Evolutionary conservation across 2,888 invertebrate species (phyloP), one percentile per base, ranked within the genome.

Genomic region (Lysandra coridon): DNA sequence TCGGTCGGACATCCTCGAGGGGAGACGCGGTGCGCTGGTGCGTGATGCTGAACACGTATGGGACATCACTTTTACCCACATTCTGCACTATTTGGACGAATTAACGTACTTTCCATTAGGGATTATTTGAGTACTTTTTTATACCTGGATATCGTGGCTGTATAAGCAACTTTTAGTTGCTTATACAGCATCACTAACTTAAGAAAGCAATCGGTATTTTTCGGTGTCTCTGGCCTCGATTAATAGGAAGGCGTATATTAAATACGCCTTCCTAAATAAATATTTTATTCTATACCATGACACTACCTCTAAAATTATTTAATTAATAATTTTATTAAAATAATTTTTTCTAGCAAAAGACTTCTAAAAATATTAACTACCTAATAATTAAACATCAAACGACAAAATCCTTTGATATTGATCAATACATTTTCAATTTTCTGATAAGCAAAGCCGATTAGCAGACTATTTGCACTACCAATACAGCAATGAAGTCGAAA

Each of bases 381-480:
- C 12, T 5, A 49, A 64, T 64, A 30, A 30, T 64, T 2, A 64
- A 64, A 69, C 69, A 33, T 33, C 69, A 33, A 33, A 69, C 30
- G 14, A 69, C 2, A 33, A 5, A 69, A 69, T 33, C 33, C 10
- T 64, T 30, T 33, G 4, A 69, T 14, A 37, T 69, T 69, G 69
- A 69, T 37, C 17, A 30, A 69, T 4, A 33, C 44, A 10, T 33
- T 92, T 90, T 86, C 88, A 90, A 91, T 92, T 88, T 88, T 85
- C 86, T 87, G 88, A 89, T 89, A 90, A 88, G 88, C 90, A 90
- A 89, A 89, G 88, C 85, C 90, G 92, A 93, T 94, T 93, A 93
- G 87, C 83, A 87, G 88, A 84, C 92, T 90, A 93, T 94, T 92
- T 91, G 92, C 91, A 89, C 85, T 87, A 85, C 85, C 85, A 75